phyloP scores from a whole-genome alignment of 2,113 vertebrate species.

The Gymnobelideus leadbeateri region DNA sequence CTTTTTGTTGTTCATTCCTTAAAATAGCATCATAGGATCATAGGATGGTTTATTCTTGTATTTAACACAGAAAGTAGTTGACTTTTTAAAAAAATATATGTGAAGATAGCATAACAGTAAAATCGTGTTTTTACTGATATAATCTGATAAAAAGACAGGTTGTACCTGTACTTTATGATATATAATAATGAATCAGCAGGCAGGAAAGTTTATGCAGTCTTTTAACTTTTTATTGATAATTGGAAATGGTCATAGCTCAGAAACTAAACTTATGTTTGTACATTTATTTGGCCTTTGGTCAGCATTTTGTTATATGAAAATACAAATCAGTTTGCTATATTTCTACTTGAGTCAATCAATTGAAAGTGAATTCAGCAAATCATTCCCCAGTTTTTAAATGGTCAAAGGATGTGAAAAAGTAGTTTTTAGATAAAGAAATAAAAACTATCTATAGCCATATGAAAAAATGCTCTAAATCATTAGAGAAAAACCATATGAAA shows the following conservation, averaged over 20 bases:
- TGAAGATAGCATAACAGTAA: background rate
- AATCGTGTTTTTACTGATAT: background rate
- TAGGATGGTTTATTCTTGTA: constrained; percentile 29
- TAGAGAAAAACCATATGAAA: too few species aligned
- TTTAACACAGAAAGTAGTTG: constrained; percentile 30
- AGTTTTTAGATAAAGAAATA: too few species aligned
- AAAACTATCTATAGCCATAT: too few species aligned
- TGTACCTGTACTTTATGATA: background rate
- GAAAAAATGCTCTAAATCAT: too few species aligned
- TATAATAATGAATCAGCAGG: background rate
- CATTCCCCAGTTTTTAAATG: too few species aligned
- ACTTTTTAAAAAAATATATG: background rate
- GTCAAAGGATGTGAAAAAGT: too few species aligned
- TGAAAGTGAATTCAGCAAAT: background rate
- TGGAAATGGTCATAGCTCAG: background rate
- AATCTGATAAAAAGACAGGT: constrained; percentile 29
- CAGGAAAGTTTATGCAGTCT: background rate
- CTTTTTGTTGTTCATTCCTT: constrained; percentile 45
- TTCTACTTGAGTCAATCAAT: background rate
- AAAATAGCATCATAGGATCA: constrained; percentile 21
- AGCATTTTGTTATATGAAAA: background rate
- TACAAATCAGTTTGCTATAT: background rate
- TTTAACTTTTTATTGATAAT: background rate
- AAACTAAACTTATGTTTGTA: background rate
- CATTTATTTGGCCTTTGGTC: background rate